Conservation (phyloP, 2,888 invertebrate genomes). For the Pammene aurita region DNA sequence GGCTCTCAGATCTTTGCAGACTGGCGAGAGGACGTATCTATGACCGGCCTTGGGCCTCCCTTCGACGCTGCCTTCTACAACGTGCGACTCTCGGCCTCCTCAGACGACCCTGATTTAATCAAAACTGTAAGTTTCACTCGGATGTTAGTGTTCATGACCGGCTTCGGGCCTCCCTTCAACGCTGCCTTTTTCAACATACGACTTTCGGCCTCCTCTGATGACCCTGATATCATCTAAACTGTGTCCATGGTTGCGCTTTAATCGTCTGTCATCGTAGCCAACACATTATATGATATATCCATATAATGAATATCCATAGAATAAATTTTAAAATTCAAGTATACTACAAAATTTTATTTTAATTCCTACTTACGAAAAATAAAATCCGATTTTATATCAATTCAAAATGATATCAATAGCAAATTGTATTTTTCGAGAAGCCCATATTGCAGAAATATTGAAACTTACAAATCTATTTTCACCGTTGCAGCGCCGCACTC, state of each 20-base stretch:
- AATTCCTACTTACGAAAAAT: no score
- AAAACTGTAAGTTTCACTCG: slow-evolving; percentile 72
- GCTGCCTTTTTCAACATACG: slow-evolving; percentile 77
- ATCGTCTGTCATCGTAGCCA: no score
- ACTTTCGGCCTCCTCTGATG: slow-evolving; percentile 58
- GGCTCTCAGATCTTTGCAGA: slow-evolving; percentile 74
- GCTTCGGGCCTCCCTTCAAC: slow-evolving; percentile 84
- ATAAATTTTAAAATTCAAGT: no score
- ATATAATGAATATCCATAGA: no score
- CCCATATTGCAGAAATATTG: no score
- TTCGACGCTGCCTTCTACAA: slow-evolving; percentile 88
- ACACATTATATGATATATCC: no score
- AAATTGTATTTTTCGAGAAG: no score
- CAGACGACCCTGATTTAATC: slow-evolving; percentile 70
- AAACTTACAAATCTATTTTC: no score
- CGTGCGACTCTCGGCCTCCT: slow-evolving; percentile 82
- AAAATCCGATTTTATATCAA: no score
- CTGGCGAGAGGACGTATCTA: slow-evolving; percentile 76
- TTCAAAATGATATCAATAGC: no score
- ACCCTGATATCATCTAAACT: slow-evolving; percentile 76
- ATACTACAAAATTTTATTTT: no score
- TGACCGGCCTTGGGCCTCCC: slow-evolving; percentile 82
- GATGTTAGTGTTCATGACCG: slow-evolving; percentile 62
- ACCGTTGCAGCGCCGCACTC: slow-evolving; percentile 83
- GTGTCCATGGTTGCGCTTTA: slow-evolving; percentile 55